phyloP scores from a whole-genome alignment of 2,888 invertebrate species.

The Calephelis perditalis region DNA sequence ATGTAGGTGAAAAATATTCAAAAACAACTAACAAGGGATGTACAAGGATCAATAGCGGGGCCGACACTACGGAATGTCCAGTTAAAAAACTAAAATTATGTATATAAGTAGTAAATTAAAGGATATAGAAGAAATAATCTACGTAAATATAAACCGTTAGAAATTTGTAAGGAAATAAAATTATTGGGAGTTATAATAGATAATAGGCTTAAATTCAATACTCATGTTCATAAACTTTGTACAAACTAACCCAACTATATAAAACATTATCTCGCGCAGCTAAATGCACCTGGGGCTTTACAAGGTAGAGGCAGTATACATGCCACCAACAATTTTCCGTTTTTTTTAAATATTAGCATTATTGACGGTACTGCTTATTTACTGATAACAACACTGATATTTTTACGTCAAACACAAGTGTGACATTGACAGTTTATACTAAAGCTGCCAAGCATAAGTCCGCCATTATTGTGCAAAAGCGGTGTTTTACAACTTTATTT shows the following conservation, averaged over 20 bases:
- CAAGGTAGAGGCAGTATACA: too few species aligned
- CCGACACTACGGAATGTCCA: background rate
- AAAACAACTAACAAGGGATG: background rate
- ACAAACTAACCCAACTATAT: slow-evolving; percentile 20
- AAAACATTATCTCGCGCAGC: slow-evolving; percentile 18
- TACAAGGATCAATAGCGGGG: slow-evolving; percentile 9
- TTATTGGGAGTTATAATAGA: slow-evolving; percentile 17
- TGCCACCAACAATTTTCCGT: too few species aligned
- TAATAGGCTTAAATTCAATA: slow-evolving; percentile 15
- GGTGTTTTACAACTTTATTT: too few species aligned
- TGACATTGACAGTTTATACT: too few species aligned
- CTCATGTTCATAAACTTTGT: slow-evolving; percentile 12
- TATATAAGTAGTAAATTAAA: background rate
- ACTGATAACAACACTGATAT: too few species aligned
- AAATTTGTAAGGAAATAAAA: slow-evolving; percentile 11
- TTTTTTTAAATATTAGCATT: too few species aligned
- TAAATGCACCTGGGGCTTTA: slow-evolving; percentile 18
- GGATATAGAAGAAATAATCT: background rate
- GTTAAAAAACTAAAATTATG: background rate
- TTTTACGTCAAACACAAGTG: too few species aligned
- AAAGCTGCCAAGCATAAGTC: too few species aligned
- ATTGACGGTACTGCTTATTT: too few species aligned
- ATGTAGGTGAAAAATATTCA: too few species aligned
- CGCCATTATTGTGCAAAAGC: too few species aligned
- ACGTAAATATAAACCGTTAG: background rate